Conservation (phyloP, 2,888 invertebrate species). For the Orchesella flavescens region DNA sequence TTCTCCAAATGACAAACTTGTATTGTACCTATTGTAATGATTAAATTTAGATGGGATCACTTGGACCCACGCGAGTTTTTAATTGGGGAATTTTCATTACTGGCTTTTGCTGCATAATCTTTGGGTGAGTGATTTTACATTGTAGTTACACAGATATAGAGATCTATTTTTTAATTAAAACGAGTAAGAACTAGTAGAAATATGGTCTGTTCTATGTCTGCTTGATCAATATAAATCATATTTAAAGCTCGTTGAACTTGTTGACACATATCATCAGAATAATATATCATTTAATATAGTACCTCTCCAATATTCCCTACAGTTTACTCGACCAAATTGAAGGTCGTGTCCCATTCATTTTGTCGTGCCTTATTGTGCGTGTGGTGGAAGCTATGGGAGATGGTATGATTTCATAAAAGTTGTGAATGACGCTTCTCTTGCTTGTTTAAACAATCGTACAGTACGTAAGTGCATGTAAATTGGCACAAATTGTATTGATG, state of each 20-base stretch:
- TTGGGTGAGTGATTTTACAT: slow-evolving; percentile 79
- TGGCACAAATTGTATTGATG: too few species aligned
- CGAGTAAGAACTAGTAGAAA: too few species aligned
- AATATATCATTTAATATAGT: too few species aligned
- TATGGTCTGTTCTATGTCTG: too few species aligned
- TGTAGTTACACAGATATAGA: too few species aligned
- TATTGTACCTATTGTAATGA: not conserved
- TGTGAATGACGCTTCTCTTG: too few species aligned
- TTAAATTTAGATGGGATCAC: not conserved
- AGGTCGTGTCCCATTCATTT: slow-evolving; percentile 80
- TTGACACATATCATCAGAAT: not conserved
- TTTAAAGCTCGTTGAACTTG: slow-evolving; percentile 47
- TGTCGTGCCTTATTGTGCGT: slow-evolving; percentile 84
- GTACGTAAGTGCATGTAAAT: too few species aligned
- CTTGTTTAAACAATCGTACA: too few species aligned
- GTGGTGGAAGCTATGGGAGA: slow-evolving; percentile 90
- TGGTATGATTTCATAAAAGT: too few species aligned
- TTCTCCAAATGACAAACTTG: not conserved
- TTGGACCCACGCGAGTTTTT: slow-evolving; percentile 82
- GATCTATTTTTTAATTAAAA: too few species aligned
- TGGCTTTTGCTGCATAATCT: slow-evolving; percentile 86
- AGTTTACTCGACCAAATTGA: slow-evolving; percentile 64
- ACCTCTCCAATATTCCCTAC: not conserved
- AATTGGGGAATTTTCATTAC: slow-evolving; percentile 88
- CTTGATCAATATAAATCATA: too few species aligned